Conservation (phyloP, 2,797 vertebrate genomes). For the Steatocranus sp. region DNA sequence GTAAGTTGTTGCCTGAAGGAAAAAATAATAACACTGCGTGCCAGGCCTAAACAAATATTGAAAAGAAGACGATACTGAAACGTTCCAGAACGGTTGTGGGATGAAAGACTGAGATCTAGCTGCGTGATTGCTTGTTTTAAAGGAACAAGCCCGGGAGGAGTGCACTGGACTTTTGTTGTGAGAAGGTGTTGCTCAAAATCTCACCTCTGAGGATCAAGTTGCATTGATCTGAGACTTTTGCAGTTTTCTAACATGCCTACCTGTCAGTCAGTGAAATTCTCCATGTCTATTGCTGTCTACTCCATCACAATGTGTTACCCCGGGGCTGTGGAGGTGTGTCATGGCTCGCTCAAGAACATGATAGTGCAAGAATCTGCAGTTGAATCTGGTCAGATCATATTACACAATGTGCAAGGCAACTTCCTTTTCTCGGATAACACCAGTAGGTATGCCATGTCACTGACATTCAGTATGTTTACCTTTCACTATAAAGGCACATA, state of each 20-base stretch:
- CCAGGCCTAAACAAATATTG: not conserved
- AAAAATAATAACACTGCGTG: not conserved
- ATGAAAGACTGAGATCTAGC: not conserved
- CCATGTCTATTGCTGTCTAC: conserved; percentile 20
- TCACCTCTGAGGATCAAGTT: conserved; percentile 34
- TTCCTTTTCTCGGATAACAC: not conserved
- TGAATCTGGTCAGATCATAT: not conserved
- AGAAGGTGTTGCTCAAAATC: conserved; percentile 24
- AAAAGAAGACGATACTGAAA: not conserved
- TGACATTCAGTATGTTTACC: not conserved
- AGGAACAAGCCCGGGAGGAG: conserved; percentile 19
- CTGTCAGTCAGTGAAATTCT: conserved; percentile 37
- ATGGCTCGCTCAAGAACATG: conserved; percentile 12
- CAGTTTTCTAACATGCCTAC: conserved; percentile 11
- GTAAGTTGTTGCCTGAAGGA: not conserved
- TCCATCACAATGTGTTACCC: conserved; percentile 8
- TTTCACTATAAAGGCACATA: not conserved
- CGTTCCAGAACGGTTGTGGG: not conserved
- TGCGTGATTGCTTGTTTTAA: not conserved
- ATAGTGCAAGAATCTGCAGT: conserved; percentile 4
- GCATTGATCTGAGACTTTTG: conserved; percentile 35
- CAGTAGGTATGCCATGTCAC: not conserved
- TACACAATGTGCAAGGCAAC: not conserved
- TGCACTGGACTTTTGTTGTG: not conserved
- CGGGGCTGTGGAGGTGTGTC: conserved; percentile 33